Percentiles rank a stretch among this genome's conserved stretches.
phyloP scores from a whole-genome alignment of 1,140 invertebrate species.

The Drosophila tristis region DNA sequence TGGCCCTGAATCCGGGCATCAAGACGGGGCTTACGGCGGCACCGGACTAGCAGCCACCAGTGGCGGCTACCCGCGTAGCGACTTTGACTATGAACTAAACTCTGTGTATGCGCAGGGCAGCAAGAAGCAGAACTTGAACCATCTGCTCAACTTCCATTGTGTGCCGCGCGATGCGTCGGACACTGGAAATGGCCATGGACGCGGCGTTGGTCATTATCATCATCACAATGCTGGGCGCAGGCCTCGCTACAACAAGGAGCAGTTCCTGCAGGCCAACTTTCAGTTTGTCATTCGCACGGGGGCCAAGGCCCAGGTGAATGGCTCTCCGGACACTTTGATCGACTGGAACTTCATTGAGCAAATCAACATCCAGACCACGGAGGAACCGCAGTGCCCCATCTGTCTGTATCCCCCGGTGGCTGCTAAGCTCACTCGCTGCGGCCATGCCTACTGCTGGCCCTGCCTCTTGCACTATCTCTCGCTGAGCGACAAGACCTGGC shows the following conservation, averaged over 20 bases:
- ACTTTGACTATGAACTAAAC: slow-evolving; percentile 89
- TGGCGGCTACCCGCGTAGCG: slow-evolving; percentile 63
- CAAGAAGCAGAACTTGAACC: slow-evolving; percentile 96
- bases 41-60: slow-evolving; percentile 61
- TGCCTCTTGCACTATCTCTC: slow-evolving; percentile 97
- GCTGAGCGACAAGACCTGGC: slow-evolving; percentile 90
- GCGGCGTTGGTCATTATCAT: slow-evolving; percentile 77
- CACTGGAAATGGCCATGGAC: slow-evolving; percentile 53
- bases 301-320: slow-evolving; percentile 88
- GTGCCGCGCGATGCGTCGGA: slow-evolving; percentile 86
- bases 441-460: slow-evolving; percentile 98
- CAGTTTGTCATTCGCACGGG: slow-evolving; percentile 95
- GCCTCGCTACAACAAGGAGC: slow-evolving; percentile 93
- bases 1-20: slow-evolving; percentile 36
- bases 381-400: slow-evolving; percentile 94
- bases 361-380: slow-evolving; percentile 90
- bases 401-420: slow-evolving; percentile 93
- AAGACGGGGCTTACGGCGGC: slow-evolving; percentile 62
- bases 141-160: slow-evolving; percentile 95
- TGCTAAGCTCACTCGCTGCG: slow-evolving; percentile 96
- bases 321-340: slow-evolving; percentile 93
- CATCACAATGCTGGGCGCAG: slow-evolving; percentile 64
- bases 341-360: slow-evolving; percentile 97
- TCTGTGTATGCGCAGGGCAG: slow-evolving; percentile 92
- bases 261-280: slow-evolving; percentile 97